A percentile compares a stretch with the other conserved stretches of the same genome.
Evolutionary conservation across 2,113 vertebrate genomes (phyloP).

Genomic region (Thomomys bottae): DNA sequence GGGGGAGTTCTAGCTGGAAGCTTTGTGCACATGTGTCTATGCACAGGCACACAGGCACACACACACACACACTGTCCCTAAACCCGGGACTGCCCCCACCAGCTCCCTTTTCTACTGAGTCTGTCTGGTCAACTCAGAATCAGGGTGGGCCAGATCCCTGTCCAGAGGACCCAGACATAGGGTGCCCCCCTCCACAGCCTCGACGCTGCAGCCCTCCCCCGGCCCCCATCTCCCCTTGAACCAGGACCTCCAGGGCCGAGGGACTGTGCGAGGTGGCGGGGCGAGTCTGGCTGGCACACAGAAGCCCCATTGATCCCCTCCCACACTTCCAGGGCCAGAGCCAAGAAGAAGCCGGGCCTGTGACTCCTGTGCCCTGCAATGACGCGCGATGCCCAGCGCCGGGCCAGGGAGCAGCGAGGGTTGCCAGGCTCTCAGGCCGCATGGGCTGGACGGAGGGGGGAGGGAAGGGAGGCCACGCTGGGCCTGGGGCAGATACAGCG

Average conservation of each 20-base stretch:
- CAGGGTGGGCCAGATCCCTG: not conserved
- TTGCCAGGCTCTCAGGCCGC: not conserved
- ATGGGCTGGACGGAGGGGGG: not conserved
- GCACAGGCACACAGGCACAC: not conserved
- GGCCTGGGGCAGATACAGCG: not conserved
- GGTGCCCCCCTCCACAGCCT: too few species aligned
- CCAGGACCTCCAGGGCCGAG: not conserved
- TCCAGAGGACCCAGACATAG: not conserved
- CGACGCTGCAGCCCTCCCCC: not conserved
- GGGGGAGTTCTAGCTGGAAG: too few species aligned
- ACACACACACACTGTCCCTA: not conserved
- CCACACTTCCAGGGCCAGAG: conserved; percentile 46
- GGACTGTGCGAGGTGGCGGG: not conserved
- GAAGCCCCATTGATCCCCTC: conserved; percentile 49
- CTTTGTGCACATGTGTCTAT: too few species aligned
- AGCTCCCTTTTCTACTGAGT: not conserved
- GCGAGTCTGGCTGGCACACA: conserved; percentile 45
- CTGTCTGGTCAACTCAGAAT: not conserved
- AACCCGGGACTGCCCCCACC: not conserved
- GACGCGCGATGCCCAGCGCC: not conserved
- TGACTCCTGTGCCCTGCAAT: not conserved
- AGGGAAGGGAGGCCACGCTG: rapidly evolving
- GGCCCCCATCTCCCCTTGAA: not conserved
- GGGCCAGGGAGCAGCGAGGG: not conserved
- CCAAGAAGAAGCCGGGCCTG: conserved; percentile 19